Base-by-base conservation (phyloP, 2,797 vertebrate species). In the Chaunax sp. region DNA sequence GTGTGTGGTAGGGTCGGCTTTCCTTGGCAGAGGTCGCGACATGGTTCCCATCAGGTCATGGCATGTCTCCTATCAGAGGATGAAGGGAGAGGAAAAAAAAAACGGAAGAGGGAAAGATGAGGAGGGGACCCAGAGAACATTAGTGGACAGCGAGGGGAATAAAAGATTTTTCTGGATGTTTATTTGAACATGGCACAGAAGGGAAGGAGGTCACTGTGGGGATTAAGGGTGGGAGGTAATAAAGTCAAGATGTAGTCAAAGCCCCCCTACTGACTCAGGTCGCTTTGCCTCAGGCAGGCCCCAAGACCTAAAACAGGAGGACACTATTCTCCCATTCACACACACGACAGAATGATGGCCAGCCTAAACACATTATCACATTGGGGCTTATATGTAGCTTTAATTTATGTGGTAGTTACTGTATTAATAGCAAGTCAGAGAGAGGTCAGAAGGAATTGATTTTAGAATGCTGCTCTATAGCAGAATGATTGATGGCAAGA, bases 161-260 rank as follows among this genome's bases (percentile, higher is more conserved):
- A 90, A 87, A 81, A 84, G 69, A 87, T 88, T 90, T 86, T 78
- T 77, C 73, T 78, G 64, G 68, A 74, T 93, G 92, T 93, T 93
- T 92, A 92, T 93, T 92, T 92, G 84, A 91, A 91, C 87, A 78
- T 78, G 80, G 83, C 66, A 63, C 75, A 83, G 65, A 82, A 79
- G 79, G 87, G 80, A 81, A 69, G 69, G 72, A 67, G 86, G 90
- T 90, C 90, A 84, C 82, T 54, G 82, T 82, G 66, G 75, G 87
- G 89, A 82, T 90, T 73, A 80, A 72, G 80, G 82, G 81, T 49
- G 47, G 73, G 61, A 79, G 65, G 76, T 90, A 93, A 92, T 92
- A 86, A 87, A 89, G 78, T 83, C 90, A 93, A 91, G 90, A 88
- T 93, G 92, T 84, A 76, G 86, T 83, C 71, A 87, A 89, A 89